Evolutionary conservation across 1,140 invertebrate genomes (phyloP), one percentile per base, ranked within the genome.

Genomic region (Teleopsis dalmanni): DNA sequence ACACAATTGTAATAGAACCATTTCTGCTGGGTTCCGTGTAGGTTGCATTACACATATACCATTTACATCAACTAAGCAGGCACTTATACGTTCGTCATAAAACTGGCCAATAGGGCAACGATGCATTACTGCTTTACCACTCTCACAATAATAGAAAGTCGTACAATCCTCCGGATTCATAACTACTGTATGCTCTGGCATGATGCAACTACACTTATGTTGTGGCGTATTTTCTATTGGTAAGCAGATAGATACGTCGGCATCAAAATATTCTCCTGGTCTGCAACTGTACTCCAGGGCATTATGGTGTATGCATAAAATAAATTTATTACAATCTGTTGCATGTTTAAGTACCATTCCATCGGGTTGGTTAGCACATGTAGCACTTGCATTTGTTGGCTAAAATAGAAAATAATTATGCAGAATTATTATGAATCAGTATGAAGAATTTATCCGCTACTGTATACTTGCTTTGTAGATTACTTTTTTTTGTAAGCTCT

Each of bases 181-280:
- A 25, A 63, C 25, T 9, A 49, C 53, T 2, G 60, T 37, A 13
- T 62, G 43, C 1, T 58, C 48, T 10, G 60, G 61, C 26, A 63
- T 29, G 14, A 64, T 25, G 34, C 60, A 64, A 41, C 57, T 62
- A 47, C 60, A 62, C 31, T 62, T 58, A 40, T 60, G 58, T 0
- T 38, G 47, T 0, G 60, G 40, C 9, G 50, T 57, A 19, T 54
- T 14, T 7, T 43, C 19, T 7, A 57, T 51, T 4, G 60, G 58
- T 3, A 55, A 23, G 44, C 60, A 63, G 13, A 49, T 43, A 23
- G 16, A 43, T 33, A 47, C 16, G 4, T 23, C n/a, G n/a, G 34
- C 8, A 33, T 50, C 25, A 19, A 50, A 50, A 29, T 46, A 50
- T 9, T 38, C 33, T 11, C 47, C 33, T 7, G 19, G 5, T 1